Conservation (phyloP, 2,888 invertebrate genomes). For the Polyommatus icarus region DNA sequence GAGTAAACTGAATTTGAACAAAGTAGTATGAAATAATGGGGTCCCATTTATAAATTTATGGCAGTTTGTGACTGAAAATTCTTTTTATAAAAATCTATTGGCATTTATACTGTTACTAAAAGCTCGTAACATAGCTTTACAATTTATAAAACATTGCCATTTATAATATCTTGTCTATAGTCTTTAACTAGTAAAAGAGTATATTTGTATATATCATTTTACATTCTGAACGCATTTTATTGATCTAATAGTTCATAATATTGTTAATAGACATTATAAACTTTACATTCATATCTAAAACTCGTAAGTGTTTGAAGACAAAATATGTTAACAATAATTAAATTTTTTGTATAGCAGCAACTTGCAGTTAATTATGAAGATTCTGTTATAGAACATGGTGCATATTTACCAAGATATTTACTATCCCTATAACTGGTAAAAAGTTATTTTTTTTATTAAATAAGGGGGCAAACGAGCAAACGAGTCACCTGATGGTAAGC, state of each 20-base stretch:
- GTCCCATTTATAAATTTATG: conserved; percentile 41
- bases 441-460: too few relatives aligned
- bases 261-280: background rate
- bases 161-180: conserved; percentile 39
- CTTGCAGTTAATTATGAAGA: background rate
- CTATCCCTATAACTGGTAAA: background rate
- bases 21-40: background rate
- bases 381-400: background rate
- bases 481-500: too few relatives aligned
- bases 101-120: conserved; percentile 36
- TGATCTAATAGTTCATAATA: conserved; percentile 20
- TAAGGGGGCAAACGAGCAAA: too few relatives aligned
- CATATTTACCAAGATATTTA: background rate
- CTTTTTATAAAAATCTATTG: conserved; percentile 34
- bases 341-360: background rate
- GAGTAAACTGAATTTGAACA: background rate
- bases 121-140: conserved; percentile 34
- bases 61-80: conserved; percentile 56
- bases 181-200: conserved; percentile 24
- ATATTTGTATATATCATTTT: conserved; percentile 17
- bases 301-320: background rate
- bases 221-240: conserved; percentile 28
- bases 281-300: background rate
- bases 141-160: conserved; percentile 35
- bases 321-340: background rate